Conservation (phyloP, 1,140 invertebrate species). For the Limonius californicus region DNA sequence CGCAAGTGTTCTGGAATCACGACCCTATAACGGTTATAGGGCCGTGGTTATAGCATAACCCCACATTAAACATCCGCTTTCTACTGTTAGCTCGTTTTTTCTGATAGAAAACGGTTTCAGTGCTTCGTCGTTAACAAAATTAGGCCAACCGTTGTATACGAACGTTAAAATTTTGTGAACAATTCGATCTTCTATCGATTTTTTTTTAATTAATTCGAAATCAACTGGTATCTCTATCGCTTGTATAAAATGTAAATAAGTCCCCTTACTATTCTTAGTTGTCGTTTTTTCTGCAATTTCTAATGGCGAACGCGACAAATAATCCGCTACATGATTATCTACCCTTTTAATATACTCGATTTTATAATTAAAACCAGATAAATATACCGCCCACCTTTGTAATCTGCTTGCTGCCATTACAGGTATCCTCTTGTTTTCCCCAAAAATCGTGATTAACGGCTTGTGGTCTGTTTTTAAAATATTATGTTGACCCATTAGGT, state of each 20-base stretch:
- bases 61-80: background rate
- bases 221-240: background rate
- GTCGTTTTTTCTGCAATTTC: background rate
- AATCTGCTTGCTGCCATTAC: constrained; percentile 30
- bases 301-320: constrained; percentile 17
- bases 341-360: constrained; percentile 27
- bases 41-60: too few species aligned
- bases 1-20: constrained; percentile 36
- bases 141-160: too few species aligned
- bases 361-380: constrained; percentile 29
- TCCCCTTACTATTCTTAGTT: background rate
- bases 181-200: too few species aligned
- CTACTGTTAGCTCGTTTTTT: constrained; percentile 9
- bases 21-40: too few species aligned
- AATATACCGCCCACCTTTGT: constrained; percentile 29
- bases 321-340: constrained; percentile 21
- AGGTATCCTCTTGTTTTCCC: background rate
- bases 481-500: constrained; percentile 21
- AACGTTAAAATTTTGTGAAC: too few species aligned
- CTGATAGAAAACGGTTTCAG: constrained; percentile 1
- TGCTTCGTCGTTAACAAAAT: background rate
- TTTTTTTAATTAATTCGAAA: background rate
- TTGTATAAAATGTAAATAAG: background rate
- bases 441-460: constrained; percentile 28
- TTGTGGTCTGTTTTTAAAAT: constrained; percentile 37